Evolutionary conservation across 2,113 vertebrate species (phyloP).

Genomic region (Microcebus lehilahytsara): DNA sequence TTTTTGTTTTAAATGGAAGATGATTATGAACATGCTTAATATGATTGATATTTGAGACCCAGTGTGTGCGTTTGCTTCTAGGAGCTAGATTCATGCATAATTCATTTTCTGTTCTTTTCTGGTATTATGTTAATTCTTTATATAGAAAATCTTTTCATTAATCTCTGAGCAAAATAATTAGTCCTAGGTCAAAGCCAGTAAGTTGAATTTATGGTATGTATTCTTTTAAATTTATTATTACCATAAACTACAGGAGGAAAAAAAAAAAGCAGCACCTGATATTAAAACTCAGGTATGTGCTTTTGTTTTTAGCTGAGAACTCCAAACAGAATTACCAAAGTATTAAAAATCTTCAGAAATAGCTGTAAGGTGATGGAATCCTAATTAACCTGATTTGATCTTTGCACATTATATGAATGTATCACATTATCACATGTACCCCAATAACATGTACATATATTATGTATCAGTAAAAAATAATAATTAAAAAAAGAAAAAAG

Average conservation of each 20-base stretch:
- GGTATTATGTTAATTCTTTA: neutral
- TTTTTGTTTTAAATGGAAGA: neutral
- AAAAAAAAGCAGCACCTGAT: neutral
- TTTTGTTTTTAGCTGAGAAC: conserved; percentile 21
- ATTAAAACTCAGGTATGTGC: neutral
- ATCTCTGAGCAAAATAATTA: conserved; percentile 8
- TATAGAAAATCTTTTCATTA: neutral
- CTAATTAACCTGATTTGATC: neutral
- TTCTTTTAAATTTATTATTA: neutral
- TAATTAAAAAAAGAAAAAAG: neutral
- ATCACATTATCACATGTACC: neutral
- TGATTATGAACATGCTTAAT: neutral
- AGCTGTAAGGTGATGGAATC: neutral
- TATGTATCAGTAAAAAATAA: neutral
- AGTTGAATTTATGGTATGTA: neutral
- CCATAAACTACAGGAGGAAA: neutral
- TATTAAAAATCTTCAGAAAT: conserved; percentile 10
- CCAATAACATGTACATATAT: neutral
- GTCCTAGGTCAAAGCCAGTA: neutral
- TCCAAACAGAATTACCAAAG: neutral
- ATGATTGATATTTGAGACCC: neutral
- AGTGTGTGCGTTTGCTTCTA: neutral
- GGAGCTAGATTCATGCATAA: neutral
- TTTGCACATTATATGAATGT: neutral
- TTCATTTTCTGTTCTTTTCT: neutral